Conservation (phyloP, 2,797 vertebrate genomes). For the Pangasius mekongensis region DNA sequence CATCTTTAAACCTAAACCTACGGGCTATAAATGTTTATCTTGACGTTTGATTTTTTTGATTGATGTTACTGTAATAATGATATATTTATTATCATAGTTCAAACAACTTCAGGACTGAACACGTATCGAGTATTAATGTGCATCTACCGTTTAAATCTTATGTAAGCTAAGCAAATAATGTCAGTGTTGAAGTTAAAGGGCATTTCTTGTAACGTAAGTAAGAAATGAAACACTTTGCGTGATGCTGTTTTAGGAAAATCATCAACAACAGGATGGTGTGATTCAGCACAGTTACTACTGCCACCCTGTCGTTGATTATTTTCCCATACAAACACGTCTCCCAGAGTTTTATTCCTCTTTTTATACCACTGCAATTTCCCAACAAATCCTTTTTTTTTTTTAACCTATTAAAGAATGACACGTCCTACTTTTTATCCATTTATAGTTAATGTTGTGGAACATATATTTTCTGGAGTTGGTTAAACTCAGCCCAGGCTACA, state of each 20-base stretch:
- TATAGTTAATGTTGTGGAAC: not conserved
- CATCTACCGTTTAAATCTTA: not conserved
- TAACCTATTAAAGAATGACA: not conserved
- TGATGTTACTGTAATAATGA: not conserved
- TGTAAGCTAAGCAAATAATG: not conserved
- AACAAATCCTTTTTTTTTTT: not conserved
- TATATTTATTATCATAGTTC: not conserved
- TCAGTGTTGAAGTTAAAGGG: not conserved
- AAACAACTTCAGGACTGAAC: not conserved
- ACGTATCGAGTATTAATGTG: not conserved
- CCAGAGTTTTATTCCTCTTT: not conserved
- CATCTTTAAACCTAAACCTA: not conserved
- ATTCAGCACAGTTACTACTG: not conserved
- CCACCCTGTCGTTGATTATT: no score
- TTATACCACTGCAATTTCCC: no score
- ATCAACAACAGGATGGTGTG: not conserved
- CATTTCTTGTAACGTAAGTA: not conserved
- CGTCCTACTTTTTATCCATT: not conserved
- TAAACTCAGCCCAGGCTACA: not conserved
- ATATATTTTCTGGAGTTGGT: not conserved
- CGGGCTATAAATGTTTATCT: not conserved
- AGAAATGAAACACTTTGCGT: not conserved
- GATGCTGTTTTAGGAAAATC: not conserved
- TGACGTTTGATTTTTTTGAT: not conserved
- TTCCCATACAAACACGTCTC: not conserved